These are phyloP conservation scores for Eremobia ochroleuca DNA, from an alignment of 2,888 invertebrate genomes.

Conservation along the genomic window DNA sequence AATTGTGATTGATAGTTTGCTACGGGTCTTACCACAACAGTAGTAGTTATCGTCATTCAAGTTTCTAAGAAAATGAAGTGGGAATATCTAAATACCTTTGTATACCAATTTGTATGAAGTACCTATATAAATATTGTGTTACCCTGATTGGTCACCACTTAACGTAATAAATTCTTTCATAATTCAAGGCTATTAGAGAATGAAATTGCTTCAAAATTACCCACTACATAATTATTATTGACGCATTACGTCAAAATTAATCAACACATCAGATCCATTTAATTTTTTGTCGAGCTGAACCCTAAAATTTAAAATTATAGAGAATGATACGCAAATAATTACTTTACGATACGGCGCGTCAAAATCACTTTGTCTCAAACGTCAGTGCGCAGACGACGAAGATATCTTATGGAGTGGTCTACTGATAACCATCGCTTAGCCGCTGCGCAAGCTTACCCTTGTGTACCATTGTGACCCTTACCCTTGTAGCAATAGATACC, in stretches of 20 bases:
- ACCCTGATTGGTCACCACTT: constrained; percentile 39
- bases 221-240: constrained; percentile 57
- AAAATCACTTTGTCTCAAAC: constrained; percentile 87
- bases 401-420: constrained; percentile 79
- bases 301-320: constrained; percentile 70
- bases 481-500: constrained; percentile 38
- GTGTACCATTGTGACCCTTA: constrained; percentile 51
- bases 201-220: constrained; percentile 57
- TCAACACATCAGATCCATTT: constrained; percentile 62
- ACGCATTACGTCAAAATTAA: constrained; percentile 64
- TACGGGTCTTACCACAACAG: neutral
- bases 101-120: neutral
- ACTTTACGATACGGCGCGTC: constrained; percentile 81
- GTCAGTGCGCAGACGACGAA: constrained; percentile 77
- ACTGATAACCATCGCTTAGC: constrained; percentile 82
- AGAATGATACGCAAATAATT: constrained; percentile 86
- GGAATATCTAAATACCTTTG: neutral
- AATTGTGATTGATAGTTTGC: too few relatives aligned
- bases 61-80: neutral
- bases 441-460: constrained; percentile 71
- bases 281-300: constrained; percentile 60
- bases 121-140: constrained; percentile 36
- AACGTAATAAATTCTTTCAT: constrained; percentile 32
- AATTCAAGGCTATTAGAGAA: constrained; percentile 52
- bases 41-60: neutral